phyloP scores from a whole-genome alignment of 2,797 vertebrate species.

The Rhynchonycteris naso region DNA sequence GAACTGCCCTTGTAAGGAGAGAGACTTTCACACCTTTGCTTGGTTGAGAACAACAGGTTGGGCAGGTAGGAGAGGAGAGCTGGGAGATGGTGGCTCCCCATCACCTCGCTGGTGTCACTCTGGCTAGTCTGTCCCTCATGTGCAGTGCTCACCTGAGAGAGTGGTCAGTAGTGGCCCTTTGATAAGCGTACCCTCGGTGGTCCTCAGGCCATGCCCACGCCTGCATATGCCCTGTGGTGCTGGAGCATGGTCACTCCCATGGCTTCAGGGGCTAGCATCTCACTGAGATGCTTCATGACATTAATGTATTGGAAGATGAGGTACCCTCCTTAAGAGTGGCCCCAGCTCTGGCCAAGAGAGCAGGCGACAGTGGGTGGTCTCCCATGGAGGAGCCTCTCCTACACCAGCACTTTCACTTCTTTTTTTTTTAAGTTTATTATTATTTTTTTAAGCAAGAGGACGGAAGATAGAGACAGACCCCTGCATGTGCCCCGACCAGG shows the following conservation, averaged over 20 bases:
- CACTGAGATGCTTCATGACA: accelerated
- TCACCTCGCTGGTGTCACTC: not conserved
- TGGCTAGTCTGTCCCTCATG: not conserved
- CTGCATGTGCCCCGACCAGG: no score
- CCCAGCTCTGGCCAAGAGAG: not conserved
- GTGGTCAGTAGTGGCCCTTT: not conserved
- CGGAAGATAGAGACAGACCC: no score
- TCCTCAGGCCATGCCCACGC: not conserved
- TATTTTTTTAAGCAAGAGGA: no score
- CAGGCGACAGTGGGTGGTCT: not conserved
- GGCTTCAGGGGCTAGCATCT: not conserved
- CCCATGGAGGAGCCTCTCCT: not conserved
- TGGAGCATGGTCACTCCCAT: not conserved
- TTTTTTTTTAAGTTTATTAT: no score
- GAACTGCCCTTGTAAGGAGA: not conserved
- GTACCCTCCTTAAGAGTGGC: not conserved
- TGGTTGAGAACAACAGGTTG: not conserved
- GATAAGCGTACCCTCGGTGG: not conserved
- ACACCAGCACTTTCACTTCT: not conserved
- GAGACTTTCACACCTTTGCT: not conserved
- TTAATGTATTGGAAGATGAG: not conserved
- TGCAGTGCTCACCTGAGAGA: accelerated
- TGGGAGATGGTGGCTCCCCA: not conserved
- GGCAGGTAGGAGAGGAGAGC: not conserved
- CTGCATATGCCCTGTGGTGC: accelerated